These are phyloP conservation scores for Venustaconcha ellipsiformis DNA, from an alignment of 1,140 invertebrate species.

Conservation along the genomic window DNA sequence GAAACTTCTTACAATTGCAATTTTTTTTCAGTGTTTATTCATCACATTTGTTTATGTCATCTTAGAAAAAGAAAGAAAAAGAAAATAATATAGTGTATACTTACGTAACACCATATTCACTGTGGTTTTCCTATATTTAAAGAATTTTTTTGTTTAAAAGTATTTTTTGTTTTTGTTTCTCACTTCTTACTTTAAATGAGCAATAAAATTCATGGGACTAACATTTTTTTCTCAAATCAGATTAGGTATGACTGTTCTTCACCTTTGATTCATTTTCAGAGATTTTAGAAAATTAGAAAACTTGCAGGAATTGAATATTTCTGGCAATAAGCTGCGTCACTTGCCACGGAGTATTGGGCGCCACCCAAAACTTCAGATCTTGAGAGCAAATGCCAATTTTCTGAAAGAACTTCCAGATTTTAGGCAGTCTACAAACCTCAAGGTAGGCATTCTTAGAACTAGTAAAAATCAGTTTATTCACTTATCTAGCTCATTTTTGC, in stretches of 20 bases:
- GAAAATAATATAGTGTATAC: too few species aligned
- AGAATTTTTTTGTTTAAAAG: too few species aligned
- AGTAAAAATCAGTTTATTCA: too few species aligned
- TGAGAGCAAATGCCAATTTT: slow-evolving; percentile 65
- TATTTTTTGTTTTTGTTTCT: too few species aligned
- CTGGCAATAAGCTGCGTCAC: slow-evolving; percentile 60
- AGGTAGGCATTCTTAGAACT: slow-evolving; percentile 42
- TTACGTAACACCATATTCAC: too few species aligned
- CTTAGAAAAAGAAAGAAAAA: too few species aligned
- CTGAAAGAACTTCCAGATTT: slow-evolving; percentile 65
- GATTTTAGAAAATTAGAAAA: slow-evolving; percentile 59
- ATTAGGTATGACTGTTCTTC: neutral
- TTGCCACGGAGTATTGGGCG: slow-evolving; percentile 56
- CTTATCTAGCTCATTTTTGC: too few species aligned
- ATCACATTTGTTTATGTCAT: too few species aligned
- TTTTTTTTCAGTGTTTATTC: too few species aligned
- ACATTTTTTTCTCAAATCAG: neutral
- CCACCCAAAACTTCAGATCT: slow-evolving; percentile 59
- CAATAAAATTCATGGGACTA: neutral
- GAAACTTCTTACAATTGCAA: too few species aligned
- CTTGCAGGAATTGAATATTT: slow-evolving; percentile 66
- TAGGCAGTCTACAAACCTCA: slow-evolving; percentile 56
- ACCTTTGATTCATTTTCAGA: slow-evolving; percentile 42
- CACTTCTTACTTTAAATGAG: too few species aligned
- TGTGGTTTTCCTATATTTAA: too few species aligned